Evolutionary conservation across 2,113 vertebrate species (phyloP).

Genomic region (human): DNA sequence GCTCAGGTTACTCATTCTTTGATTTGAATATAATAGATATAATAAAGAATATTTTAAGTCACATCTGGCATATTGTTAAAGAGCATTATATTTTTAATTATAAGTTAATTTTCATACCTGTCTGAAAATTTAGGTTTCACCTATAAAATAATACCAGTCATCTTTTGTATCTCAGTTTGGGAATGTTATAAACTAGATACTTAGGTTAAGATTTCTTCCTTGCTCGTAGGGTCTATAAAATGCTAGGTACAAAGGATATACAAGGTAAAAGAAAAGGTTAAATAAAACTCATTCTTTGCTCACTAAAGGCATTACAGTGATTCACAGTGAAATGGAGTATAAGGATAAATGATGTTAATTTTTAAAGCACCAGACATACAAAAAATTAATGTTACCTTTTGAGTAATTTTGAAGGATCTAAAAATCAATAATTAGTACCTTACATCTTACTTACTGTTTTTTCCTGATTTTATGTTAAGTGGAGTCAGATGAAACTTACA

Average conservation of each 20-base stretch:
- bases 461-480: slow-evolving; percentile 72
- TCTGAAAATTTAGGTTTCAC: not conserved
- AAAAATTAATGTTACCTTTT: slow-evolving; percentile 69
- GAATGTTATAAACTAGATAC: not conserved
- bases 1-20: not conserved
- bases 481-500: slow-evolving; percentile 74
- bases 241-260: not conserved
- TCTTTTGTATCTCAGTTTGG: not conserved
- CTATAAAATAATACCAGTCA: not conserved
- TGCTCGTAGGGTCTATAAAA: not conserved
- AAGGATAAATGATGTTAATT: slow-evolving; percentile 46
- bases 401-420: slow-evolving; percentile 62
- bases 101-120: not conserved
- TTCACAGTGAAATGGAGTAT: slow-evolving; percentile 29
- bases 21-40: slow-evolving; percentile 10
- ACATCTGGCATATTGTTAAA: not conserved
- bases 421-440: slow-evolving; percentile 54
- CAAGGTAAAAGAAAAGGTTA: not conserved
- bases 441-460: slow-evolving; percentile 77
- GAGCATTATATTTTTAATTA: not conserved
- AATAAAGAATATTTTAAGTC: not conserved
- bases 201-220: not conserved
- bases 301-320: not conserved
- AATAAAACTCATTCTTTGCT: not conserved
- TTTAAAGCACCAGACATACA: slow-evolving; percentile 64